Conservation (phyloP, 2,888 invertebrate species). For the Teleogryllus oceanicus region DNA sequence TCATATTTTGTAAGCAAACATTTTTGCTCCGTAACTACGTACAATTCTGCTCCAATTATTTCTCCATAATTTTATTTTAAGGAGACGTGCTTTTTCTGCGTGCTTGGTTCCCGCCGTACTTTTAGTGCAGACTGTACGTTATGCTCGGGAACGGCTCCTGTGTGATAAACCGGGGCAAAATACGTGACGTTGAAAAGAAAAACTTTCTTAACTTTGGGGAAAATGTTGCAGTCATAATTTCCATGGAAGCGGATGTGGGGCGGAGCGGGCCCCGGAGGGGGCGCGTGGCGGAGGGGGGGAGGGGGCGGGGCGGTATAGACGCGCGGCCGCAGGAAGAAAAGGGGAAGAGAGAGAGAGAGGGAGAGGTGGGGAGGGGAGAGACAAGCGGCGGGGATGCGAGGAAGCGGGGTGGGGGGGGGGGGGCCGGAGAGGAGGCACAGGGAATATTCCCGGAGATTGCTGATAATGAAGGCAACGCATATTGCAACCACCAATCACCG, state of each 20-base stretch:
- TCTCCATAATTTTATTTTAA: slow-evolving; percentile 7
- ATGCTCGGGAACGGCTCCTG: slow-evolving; percentile 30
- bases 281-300: neutral
- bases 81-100: slow-evolving; percentile 10
- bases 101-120: slow-evolving; percentile 7
- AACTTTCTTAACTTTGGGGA: slow-evolving; percentile 36
- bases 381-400: neutral
- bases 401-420: neutral
- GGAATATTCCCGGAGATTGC: slow-evolving; percentile 30
- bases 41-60: slow-evolving; percentile 8
- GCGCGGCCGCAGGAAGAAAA: neutral
- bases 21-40: neutral
- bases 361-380: neutral
- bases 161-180: slow-evolving; percentile 36
- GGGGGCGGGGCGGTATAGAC: neutral
- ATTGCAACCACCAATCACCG: slow-evolving; percentile 34
- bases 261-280: neutral
- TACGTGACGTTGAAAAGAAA: slow-evolving; percentile 37
- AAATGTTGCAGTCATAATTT: slow-evolving; percentile 33
- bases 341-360: slow-evolving; percentile 23
- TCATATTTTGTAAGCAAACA: slow-evolving; percentile 18
- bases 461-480: slow-evolving; percentile 33
- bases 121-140: slow-evolving; percentile 30
- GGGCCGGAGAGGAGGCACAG: slow-evolving; percentile 24
- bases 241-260: slow-evolving; percentile 29